phyloP scores from a whole-genome alignment of 2,797 vertebrate genomes.

The Danio aesculapii region DNA sequence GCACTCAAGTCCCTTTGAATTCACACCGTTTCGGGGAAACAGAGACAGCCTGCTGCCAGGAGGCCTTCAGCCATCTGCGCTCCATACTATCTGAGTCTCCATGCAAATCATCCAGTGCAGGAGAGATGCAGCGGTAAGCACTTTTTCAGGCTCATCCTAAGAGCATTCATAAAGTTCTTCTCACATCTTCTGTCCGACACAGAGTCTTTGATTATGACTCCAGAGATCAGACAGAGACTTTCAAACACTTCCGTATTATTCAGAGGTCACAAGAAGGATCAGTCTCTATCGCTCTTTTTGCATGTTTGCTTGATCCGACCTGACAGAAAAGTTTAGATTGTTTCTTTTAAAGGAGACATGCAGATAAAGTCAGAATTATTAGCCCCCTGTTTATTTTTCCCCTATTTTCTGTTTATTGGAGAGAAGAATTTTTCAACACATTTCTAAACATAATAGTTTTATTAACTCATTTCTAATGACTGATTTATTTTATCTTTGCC shows the following conservation, averaged over 20 bases:
- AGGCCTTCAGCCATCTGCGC: conserved; percentile 49
- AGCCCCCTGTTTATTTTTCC: too few species aligned
- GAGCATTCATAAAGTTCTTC: conserved; percentile 39
- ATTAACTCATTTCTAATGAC: too few species aligned
- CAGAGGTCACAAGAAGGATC: conserved; percentile 23
- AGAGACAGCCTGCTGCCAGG: conserved; percentile 53
- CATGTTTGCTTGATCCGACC: neutral
- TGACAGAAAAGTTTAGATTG: conserved; percentile 3
- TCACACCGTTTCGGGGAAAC: conserved; percentile 45
- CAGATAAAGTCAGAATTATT: too few species aligned
- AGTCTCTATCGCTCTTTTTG: conserved; percentile 11
- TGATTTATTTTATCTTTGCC: too few species aligned
- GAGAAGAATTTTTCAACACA: too few species aligned
- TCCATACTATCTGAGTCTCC: conserved; percentile 39
- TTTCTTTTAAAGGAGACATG: neutral
- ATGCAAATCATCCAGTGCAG: conserved; percentile 51
- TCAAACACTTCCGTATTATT: conserved; percentile 30
- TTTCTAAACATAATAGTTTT: too few species aligned
- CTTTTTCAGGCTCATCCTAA: conserved; percentile 45
- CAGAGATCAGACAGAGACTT: conserved; percentile 48
- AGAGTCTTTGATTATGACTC: conserved; percentile 53
- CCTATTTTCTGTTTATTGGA: too few species aligned
- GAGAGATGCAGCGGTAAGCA: conserved; percentile 47
- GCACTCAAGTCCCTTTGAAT: conserved; percentile 52
- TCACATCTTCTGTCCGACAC: conserved; percentile 45